phyloP scores from a whole-genome alignment of 2,113 vertebrate genomes.

The Axis porcinus region DNA sequence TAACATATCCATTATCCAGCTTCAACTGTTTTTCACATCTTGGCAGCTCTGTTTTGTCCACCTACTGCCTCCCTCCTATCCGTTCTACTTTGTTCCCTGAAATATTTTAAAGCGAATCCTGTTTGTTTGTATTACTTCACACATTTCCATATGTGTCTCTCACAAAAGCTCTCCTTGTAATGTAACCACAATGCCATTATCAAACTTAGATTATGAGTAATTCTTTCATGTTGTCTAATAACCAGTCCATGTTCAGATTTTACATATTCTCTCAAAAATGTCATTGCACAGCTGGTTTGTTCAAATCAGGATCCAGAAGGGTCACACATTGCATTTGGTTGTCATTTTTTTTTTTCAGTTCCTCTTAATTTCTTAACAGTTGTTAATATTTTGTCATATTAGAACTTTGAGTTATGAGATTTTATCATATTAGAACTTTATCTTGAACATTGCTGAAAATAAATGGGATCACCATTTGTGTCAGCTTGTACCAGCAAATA shows the following conservation, averaged over 20 bases:
- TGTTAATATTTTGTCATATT: neutral
- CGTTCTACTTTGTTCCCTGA: neutral
- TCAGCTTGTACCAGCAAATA: neutral
- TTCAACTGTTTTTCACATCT: neutral
- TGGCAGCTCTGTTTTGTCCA: neutral
- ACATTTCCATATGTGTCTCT: neutral
- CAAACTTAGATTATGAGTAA: neutral
- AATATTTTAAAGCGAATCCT: neutral
- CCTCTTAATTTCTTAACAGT: conserved; percentile 6
- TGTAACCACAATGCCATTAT: neutral
- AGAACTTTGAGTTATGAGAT: neutral
- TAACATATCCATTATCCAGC: neutral
- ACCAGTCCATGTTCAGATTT: neutral
- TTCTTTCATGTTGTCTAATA: neutral
- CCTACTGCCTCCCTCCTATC: neutral
- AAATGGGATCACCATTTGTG: neutral
- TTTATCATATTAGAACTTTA: neutral
- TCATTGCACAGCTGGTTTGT: neutral
- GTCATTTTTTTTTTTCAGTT: neutral
- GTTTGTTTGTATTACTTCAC: neutral
- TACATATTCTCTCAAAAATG: neutral
- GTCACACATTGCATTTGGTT: neutral
- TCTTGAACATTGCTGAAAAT: neutral
- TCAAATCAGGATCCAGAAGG: neutral
- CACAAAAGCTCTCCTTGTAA: neutral